Evolutionary conservation across 2,797 vertebrate genomes (phyloP), one percentile per base, ranked within the genome.

Genomic region (Peromyscus eremicus): DNA sequence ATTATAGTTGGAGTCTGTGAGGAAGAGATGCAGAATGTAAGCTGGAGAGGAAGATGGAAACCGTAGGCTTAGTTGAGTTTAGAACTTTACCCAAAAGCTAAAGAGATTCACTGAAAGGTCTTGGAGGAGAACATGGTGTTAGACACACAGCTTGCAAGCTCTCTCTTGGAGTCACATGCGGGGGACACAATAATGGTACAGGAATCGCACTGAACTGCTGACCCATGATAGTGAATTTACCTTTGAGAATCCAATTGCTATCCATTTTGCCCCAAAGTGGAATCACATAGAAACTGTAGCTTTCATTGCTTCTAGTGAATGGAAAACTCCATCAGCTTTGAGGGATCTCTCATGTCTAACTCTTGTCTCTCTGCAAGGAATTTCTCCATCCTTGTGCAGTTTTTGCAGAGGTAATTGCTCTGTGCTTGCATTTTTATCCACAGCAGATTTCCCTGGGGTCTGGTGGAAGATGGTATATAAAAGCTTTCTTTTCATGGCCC

Each of bases 81-180:
- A 75, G 27, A 93, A 86, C 60, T 77, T 93, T 16, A 89, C 79
- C 49, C 81, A 73, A 91, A 82, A 71, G n/a, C 34, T 77, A n/a
- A 89, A 89, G 34, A 29, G 66, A 62, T 43, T 71, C 46, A 6
- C 34, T n/a, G 32, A 81, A 96, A 92, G 66, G 1, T 19, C 46
- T 83, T 77, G 68, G 60, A 66, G 57, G 49, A 82, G 68, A 70
- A 17, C 52, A 52, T 49, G 55, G 60, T 55, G 46, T 32, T 55
- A 85, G 76, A 34, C 2, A 14, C 21, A n/a, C 27, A 71, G 34
- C 70, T 90, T 76, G 14, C 55, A 87, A 29, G 73, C 16, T 87
- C 76, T 64, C 34, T 80, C 40, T 21, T 49, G 57, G 34, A 79
- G 25, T 14, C 27, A 62, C n/a, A 23, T 16, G 10, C n/a, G 80